Conservation (phyloP, 2,113 vertebrate species). For the Phylloscopus trochilus region DNA sequence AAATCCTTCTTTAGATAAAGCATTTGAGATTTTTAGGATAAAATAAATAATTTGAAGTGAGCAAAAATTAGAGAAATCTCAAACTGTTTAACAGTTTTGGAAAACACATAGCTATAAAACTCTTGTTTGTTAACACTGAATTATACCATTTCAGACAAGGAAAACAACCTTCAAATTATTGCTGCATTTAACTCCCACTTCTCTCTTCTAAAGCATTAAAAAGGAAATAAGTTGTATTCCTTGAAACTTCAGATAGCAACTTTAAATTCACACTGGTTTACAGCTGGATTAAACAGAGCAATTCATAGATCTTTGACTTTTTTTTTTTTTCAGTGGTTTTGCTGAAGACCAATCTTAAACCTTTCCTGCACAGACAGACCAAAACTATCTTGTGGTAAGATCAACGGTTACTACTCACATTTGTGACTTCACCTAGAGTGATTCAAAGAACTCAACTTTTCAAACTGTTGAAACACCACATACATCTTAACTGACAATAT, state of each 20-base stretch:
- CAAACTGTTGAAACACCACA: slow-evolving; percentile 67
- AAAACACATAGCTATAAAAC: background rate
- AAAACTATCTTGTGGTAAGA: slow-evolving; percentile 77
- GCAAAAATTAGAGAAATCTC: background rate
- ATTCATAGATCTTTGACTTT: background rate
- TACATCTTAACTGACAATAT: slow-evolving; percentile 49
- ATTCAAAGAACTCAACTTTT: slow-evolving; percentile 64
- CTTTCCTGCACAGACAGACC: slow-evolving; percentile 79
- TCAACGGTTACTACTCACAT: slow-evolving; percentile 69
- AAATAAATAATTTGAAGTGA: background rate
- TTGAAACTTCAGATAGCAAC: background rate
- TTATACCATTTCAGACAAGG: background rate
- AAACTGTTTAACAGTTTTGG: background rate
- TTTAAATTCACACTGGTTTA: slow-evolving; percentile 2
- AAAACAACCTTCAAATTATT: background rate
- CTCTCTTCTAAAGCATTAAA: background rate
- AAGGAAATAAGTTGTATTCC: background rate
- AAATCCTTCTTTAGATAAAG: background rate
- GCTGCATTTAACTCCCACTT: background rate
- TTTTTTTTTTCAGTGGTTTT: slow-evolving; percentile 17
- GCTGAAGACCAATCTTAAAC: slow-evolving; percentile 61
- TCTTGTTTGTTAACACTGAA: background rate
- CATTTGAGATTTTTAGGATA: background rate
- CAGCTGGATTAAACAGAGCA: slow-evolving; percentile 12
- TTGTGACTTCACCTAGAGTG: slow-evolving; percentile 42